phyloP scores from a whole-genome alignment of 2,113 vertebrate species.

The Callipepla californica region DNA sequence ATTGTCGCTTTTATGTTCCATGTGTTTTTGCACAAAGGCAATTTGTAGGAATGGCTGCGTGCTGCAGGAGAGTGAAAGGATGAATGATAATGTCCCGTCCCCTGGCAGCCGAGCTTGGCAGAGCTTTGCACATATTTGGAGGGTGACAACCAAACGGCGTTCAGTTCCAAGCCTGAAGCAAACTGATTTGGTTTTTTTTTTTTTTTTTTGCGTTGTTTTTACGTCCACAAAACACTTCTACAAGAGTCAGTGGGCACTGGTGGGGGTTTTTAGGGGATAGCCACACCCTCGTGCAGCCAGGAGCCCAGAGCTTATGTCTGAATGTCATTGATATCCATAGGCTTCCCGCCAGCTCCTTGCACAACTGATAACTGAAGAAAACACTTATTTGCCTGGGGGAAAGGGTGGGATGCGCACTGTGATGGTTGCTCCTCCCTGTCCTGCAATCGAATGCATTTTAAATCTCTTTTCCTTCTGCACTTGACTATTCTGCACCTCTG shows the following conservation, averaged over 20 bases:
- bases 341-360: background rate
- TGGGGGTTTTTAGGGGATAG: background rate
- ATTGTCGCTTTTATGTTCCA: background rate
- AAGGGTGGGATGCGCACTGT: background rate
- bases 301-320: background rate
- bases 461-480: background rate
- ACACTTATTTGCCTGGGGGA: rapidly evolving
- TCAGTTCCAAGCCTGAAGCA: background rate
- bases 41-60: rapidly evolving
- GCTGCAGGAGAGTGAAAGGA: background rate
- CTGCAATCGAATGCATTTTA: rapidly evolving
- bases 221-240: no score
- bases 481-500: background rate
- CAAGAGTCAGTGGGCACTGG: no score
- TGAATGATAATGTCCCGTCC: background rate
- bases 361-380: background rate
- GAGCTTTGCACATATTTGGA: background rate
- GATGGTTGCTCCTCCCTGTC: background rate
- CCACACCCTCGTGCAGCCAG: rapidly evolving
- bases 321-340: background rate
- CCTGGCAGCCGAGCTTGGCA: background rate
- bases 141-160: background rate
- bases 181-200: background rate
- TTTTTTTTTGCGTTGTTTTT: background rate
- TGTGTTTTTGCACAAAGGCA: background rate